Evolutionary conservation across 2,797 vertebrate species (phyloP).

Genomic region (Acipenser transmontanus): DNA sequence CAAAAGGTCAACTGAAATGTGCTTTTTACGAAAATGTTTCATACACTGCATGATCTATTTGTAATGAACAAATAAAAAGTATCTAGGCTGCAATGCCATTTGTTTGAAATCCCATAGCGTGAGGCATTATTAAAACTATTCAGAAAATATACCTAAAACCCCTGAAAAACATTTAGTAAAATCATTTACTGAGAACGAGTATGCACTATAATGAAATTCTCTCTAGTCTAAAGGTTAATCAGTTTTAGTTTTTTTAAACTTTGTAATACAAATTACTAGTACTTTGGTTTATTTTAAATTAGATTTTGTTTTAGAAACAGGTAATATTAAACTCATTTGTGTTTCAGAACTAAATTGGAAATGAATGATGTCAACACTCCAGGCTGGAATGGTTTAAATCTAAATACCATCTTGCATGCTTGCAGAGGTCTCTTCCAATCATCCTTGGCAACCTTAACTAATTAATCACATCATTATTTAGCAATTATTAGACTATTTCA

Average conservation of each 20-base stretch:
- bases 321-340: no score
- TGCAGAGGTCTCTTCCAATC: conserved; percentile 8
- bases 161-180: background rate
- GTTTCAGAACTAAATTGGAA: no score
- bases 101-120: background rate
- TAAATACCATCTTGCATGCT: conserved; percentile 1
- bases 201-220: background rate
- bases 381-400: conserved; percentile 6
- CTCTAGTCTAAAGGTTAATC: conserved; percentile 3
- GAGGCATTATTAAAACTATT: background rate
- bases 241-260: background rate
- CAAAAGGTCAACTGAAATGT: no score
- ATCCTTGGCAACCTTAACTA: conserved; percentile 37
- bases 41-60: no score
- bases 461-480: conserved; percentile 64
- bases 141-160: background rate
- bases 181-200: background rate
- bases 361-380: no score
- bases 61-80: no score
- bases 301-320: no score
- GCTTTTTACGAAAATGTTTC: no score
- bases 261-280: background rate
- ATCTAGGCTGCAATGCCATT: background rate
- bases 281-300: no score
- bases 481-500: conserved; percentile 55